Base-by-base conservation (phyloP, 2,113 vertebrate species). In the Vulpes vulpes region DNA sequence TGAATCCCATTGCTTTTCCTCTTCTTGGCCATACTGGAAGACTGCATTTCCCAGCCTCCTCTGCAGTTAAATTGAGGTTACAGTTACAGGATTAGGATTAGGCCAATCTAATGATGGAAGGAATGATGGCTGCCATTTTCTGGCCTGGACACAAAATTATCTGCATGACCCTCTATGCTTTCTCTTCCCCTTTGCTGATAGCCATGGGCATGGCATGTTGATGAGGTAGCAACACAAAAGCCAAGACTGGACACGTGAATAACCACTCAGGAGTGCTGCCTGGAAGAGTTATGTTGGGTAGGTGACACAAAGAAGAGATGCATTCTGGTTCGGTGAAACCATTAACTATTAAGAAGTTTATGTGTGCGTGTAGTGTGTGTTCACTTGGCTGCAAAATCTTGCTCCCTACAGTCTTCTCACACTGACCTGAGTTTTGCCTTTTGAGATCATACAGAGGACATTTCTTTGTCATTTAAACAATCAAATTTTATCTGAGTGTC, bases 21-120 rank as follows among this genome's bases (percentile, higher is more conserved):
- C 22, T 62, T 95, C 86, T 23, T 57, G 51, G 9, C 5, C 82
- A 71, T 57, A 64, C 4, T 11, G 1, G 49, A 95, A 95, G 65
- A 94, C 59, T 95, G 35, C 92, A 69, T 90, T 94, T 90, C 90
- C 94, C 91, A 96, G 19, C 53, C 65, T 94, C 23, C 74, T 30
- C 51, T 85, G 35, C 30, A 76, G 59, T 57, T 84, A 71, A 38
- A 20, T 0, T 23, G n/a, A 10, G 3, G 14, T 81, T 80, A 49
- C 8, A 16, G 71, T 81, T 80, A 49, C 8, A 16, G 76, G 74
- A 88, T 35, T 89, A 51, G 53, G 22, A 23, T 15, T 49, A 11
- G 11, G 23, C 65, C 78, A 91, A 53, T 85, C 35, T 25, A 17
- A 9, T 67, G 53, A 49, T 87, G 35, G 71, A 79, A 89, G 23